Base-by-base conservation (phyloP, 2,888 invertebrate species). In the Drosophila lacicola region DNA sequence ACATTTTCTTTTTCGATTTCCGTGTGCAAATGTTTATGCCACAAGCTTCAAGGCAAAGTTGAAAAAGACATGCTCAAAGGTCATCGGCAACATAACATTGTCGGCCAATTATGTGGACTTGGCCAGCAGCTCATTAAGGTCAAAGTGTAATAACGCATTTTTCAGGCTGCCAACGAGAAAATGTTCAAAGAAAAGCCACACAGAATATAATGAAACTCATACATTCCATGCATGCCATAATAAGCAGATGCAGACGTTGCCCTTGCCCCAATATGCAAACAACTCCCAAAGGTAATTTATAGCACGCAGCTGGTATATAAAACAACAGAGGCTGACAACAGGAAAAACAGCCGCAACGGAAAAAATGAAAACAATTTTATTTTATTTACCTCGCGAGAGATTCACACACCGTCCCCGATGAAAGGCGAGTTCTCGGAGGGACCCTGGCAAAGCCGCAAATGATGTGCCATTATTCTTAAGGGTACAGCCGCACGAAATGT, bases 401-500 rank as follows among this genome's bases (percentile, higher is more conserved):
- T 85, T 85, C 82, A 70, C 75, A 68, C 58, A 44, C 37, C 49
- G 53, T 68, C 66, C 37, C 51, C 36, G 37, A 21, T 51, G 78
- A 71, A 54, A 46, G 58, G 54, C 50, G 50, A 55, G 49, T 58
- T 50, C 63, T 62, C 64, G n/a, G 29, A 51, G 78, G 74, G 64
- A 51, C 56, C 51, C 47, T 49, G 69, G 60, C 73, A 82, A 83
- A 85, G 82, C 89, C 80, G 74, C 86, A 90, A 90, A 90, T 90
- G 90, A 90, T 90, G 84, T 82, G 86, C 81, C 89, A 90, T 90
- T 90, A 90, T 79, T 84, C 86, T 90, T 89, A 88, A 88, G 89
- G 78, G 78, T 75, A 88, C 73, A 75, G 74, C 74, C 70, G 64
- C 78, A 78, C 86, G 87, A 88, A 89, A 75, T 86, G 84, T 88